Conservation (phyloP, 2,888 invertebrate genomes). For the Cataglyphis altisquamis region DNA sequence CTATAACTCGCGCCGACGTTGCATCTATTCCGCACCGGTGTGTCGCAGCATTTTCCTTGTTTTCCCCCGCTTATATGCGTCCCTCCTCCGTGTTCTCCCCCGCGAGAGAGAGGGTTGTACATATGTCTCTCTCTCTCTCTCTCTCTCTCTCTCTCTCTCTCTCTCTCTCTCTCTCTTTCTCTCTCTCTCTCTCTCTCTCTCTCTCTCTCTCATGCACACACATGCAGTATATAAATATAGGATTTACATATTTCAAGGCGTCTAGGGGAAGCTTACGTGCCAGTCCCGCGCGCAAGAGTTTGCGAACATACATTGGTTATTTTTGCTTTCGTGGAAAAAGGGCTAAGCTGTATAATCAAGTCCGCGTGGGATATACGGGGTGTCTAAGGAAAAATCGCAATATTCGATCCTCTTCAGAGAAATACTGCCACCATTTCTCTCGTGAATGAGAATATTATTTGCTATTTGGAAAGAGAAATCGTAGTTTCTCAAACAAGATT, state of each 20-base stretch:
- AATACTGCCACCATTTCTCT: background rate
- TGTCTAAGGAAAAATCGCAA: background rate
- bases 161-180: no score
- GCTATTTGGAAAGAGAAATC: background rate
- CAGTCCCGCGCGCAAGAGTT: constrained; percentile 15
- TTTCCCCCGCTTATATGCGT: constrained; percentile 47
- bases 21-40: constrained; percentile 47
- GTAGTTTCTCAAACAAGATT: constrained; percentile 16
- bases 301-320: constrained; percentile 16
- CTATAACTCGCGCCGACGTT: constrained; percentile 49
- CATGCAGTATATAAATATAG: constrained; percentile 47
- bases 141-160: no score
- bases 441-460: background rate
- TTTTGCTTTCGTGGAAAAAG: constrained; percentile 20
- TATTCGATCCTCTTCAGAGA: background rate
- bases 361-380: no score
- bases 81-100: constrained; percentile 10
- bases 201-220: background rate
- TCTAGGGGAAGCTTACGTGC: constrained; percentile 41
- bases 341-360: constrained; percentile 20
- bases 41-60: constrained; percentile 53
- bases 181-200: background rate
- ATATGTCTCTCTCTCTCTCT: background rate
- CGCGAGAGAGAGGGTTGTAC: constrained; percentile 24
- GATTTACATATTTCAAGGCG: constrained; percentile 48